Conservation (phyloP, 1,140 invertebrate genomes). For the Drosophila elegans region DNA sequence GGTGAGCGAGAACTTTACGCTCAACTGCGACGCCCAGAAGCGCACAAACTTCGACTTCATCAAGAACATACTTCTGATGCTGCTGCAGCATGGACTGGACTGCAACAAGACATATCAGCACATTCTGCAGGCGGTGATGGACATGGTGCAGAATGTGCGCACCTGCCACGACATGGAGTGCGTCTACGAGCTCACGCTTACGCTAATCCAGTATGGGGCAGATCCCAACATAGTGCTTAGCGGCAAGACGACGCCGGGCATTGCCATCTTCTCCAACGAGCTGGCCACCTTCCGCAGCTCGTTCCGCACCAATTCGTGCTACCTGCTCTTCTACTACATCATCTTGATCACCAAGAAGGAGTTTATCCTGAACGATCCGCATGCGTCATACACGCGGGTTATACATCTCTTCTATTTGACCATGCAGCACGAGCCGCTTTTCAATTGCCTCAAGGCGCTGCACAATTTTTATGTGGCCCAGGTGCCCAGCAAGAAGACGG, state of each 20-base stretch:
- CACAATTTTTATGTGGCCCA: conserved; percentile 89
- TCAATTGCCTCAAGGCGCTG: conserved; percentile 87
- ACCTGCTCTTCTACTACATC: conserved; percentile 89
- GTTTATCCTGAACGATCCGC: conserved; percentile 88
- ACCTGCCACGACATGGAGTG: conserved; percentile 88
- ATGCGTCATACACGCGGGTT: conserved; percentile 88
- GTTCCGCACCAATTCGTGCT: conserved; percentile 87
- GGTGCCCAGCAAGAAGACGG: conserved; percentile 88
- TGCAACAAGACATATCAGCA: conserved; percentile 88
- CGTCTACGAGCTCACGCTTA: conserved; percentile 89
- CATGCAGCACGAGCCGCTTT: conserved; percentile 89
- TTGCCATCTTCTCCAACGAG: conserved; percentile 82
- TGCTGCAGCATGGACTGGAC: conserved; percentile 89
- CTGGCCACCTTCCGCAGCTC: conserved; percentile 86
- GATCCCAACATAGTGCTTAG: conserved; percentile 88
- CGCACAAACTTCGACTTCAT: conserved; percentile 88
- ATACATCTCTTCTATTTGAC: conserved; percentile 89
- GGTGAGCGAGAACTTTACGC: conserved; percentile 90
- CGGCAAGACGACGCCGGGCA: conserved; percentile 84
- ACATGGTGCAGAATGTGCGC: conserved; percentile 90
- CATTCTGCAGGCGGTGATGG: conserved; percentile 89
- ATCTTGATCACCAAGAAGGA: conserved; percentile 89
- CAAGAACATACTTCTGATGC: conserved; percentile 88
- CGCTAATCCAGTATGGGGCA: conserved; percentile 89
- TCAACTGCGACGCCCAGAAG: conserved; percentile 88